Conservation (phyloP, 2,888 invertebrate genomes). For the Macropis europaea region DNA sequence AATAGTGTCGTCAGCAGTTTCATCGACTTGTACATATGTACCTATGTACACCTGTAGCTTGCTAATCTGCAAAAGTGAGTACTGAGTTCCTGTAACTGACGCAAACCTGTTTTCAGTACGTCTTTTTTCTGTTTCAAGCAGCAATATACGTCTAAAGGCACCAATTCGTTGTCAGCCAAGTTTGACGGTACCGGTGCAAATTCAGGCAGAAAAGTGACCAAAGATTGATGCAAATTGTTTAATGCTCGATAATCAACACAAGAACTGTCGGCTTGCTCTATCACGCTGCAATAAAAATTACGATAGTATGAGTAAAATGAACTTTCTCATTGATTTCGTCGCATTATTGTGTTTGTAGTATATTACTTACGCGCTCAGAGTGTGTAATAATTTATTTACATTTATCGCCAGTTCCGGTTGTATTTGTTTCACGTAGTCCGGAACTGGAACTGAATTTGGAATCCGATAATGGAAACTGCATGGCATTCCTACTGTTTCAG, state of each 20-base stretch:
- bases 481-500: constrained; percentile 62
- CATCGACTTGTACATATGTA: not conserved
- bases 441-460: constrained; percentile 49
- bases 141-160: constrained; percentile 70
- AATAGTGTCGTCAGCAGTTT: not conserved
- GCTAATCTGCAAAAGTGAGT: constrained; percentile 71
- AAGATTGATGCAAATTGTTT: constrained; percentile 61
- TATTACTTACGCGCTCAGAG: constrained; percentile 65
- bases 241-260: constrained; percentile 61
- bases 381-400: constrained; percentile 65
- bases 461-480: constrained; percentile 63
- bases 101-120: constrained; percentile 65
- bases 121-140: constrained; percentile 69
- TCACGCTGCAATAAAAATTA: constrained; percentile 59
- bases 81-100: constrained; percentile 72
- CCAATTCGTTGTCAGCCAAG: constrained; percentile 32
- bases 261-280: constrained; percentile 61
- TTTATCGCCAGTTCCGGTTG: constrained; percentile 67
- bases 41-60: constrained; percentile 28
- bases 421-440: constrained; percentile 53
- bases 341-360: not conserved
- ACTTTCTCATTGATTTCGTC: not conserved
- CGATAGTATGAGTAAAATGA: not conserved
- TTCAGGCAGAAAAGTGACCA: constrained; percentile 67
- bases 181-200: not conserved